Conservation (phyloP, 2,113 vertebrate species). For the Athene cunicularia region DNA sequence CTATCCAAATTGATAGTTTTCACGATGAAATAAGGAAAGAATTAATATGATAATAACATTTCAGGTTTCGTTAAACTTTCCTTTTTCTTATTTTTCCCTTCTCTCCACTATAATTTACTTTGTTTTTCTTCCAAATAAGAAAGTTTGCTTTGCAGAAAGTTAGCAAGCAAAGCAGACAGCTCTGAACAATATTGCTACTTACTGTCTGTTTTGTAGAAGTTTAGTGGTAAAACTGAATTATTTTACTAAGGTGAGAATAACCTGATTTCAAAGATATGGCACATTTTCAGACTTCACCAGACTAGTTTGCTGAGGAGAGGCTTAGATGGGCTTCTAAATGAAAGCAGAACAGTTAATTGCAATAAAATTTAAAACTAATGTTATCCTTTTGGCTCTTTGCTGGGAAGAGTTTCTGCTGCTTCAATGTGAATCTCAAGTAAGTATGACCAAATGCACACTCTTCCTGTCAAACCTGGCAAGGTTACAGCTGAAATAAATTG, state of each 20-base stretch:
- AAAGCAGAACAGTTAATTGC: background rate
- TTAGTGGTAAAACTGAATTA: background rate
- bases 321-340: background rate
- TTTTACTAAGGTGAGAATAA: background rate
- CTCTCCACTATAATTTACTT: background rate
- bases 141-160: background rate
- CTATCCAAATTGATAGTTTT: background rate
- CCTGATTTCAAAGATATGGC: background rate
- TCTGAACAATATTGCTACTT: background rate
- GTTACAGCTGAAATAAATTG: background rate
- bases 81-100: background rate
- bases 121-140: background rate
- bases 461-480: background rate
- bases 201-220: background rate
- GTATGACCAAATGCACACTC: background rate
- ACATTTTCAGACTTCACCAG: background rate
- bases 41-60: background rate
- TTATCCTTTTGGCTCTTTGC: background rate
- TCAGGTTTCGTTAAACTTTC: background rate
- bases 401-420: background rate
- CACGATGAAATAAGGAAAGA: background rate
- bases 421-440: background rate
- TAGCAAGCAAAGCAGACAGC: background rate
- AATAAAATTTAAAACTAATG: background rate
- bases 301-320: background rate